Base-by-base conservation (phyloP, 2,888 invertebrate genomes). In the Ceriagrion tenellum region DNA sequence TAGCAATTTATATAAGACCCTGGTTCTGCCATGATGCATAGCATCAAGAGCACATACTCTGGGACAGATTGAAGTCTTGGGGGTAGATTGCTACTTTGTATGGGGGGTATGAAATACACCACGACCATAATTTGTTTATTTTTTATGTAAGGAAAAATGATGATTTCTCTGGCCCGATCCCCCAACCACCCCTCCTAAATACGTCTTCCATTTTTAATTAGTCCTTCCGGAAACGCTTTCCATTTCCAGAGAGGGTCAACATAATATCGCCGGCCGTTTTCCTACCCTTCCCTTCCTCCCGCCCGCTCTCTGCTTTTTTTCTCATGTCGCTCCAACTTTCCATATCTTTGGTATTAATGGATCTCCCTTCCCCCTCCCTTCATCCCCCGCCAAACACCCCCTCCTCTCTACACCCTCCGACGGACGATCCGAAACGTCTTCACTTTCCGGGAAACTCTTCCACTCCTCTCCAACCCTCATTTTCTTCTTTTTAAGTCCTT, bases 201-300 rank as follows among this genome's bases (percentile, higher is more conserved):
- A 91, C 30, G 91, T 26, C 63, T 59, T 91, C 69, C 69, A 59
- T 91, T 91, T 91, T 91, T 63, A 91, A 63, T 91, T 63, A 69
- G 59, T 63, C 40, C 59, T 91, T 63, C 91, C 91, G 91, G 91
- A 40, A 91, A 47, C 91, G 40, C 47, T 91, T 91, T 91, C 59
- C 91, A 63, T 91, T 91, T 91, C 40, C 59, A 35, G 59, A 30
- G 91, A 91, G 91, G 40, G 91, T 40, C 63, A 56, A 35, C 56
- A 91, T 59, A 59, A 91, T 91, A 69, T 63, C 91, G 91, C 63
- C 30, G 20, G 8, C 35, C 63, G 3, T 91, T 59, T 63, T 59
- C 56, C 35, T 47, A 26, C 63, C 23, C 91, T 55, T 30, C 26
- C 13, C 56, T 35, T 59, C 23, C 20, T 0, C 35, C 40, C 2